Percentiles rank a stretch among this genome's conserved stretches.
phyloP scores from a whole-genome alignment of 37 sponge, comb jelly and placozoan genomes.

The Lycopodina hypogea region DNA sequence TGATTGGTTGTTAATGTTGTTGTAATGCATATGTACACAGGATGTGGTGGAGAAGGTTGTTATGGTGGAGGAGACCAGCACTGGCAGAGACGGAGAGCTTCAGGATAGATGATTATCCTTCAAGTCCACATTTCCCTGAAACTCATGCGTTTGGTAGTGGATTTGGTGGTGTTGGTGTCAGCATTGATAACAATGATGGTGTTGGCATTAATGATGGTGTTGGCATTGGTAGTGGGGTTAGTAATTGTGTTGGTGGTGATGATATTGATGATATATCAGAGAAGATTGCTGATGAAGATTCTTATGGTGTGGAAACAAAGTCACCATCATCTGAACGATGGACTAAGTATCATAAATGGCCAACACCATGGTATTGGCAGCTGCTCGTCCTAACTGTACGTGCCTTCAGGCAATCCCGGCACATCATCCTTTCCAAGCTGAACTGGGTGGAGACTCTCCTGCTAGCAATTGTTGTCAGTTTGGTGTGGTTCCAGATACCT shows the following conservation, averaged over 20 bases:
- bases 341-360: slow-evolving; percentile 41
- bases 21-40: not conserved
- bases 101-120: slow-evolving; percentile 6
- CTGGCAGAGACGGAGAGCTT: not conserved
- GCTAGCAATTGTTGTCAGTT: slow-evolving; percentile 23
- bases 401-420: slow-evolving; percentile 46
- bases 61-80: not conserved
- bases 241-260: not conserved
- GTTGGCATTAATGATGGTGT: too few species aligned
- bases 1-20: too few species aligned
- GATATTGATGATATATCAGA: not conserved
- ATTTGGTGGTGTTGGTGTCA: not conserved
- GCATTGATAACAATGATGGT: too few species aligned
- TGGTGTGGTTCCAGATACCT: slow-evolving; percentile 76
- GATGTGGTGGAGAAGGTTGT: not conserved
- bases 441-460: slow-evolving; percentile 25
- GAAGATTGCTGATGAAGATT: not conserved
- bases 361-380: slow-evolving; percentile 62
- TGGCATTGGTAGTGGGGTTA: not conserved
- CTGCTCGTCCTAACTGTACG: slow-evolving; percentile 49
- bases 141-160: not conserved
- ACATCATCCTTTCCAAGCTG: slow-evolving; percentile 29
- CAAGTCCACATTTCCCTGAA: slow-evolving; percentile 2
- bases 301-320: not conserved
- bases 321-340: not conserved